phyloP scores from a whole-genome alignment of 2,888 invertebrate genomes.

The Anarsia innoxiella region DNA sequence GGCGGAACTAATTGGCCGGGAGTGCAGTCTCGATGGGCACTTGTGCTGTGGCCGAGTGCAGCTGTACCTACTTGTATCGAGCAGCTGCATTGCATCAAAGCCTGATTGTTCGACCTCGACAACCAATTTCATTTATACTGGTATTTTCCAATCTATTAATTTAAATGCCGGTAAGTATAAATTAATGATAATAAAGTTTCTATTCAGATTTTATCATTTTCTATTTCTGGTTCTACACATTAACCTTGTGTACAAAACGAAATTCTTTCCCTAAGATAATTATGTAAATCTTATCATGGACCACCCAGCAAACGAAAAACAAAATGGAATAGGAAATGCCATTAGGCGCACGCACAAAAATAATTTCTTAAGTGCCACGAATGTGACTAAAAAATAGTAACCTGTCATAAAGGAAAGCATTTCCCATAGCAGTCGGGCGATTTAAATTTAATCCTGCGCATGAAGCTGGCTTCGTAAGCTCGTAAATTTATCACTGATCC shows the following conservation, averaged over 20 bases:
- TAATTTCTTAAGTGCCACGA: constrained; percentile 15
- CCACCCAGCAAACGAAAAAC: too few species aligned
- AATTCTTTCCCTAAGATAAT: too few species aligned
- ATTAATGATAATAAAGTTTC: too few species aligned
- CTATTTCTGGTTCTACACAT: too few species aligned
- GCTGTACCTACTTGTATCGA: constrained; percentile 21
- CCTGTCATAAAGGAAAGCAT: constrained; percentile 20
- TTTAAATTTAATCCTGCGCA: constrained; percentile 15
- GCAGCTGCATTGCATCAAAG: constrained; percentile 54
- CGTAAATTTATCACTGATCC: constrained; percentile 27
- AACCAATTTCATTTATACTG: too few species aligned
- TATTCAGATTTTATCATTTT: too few species aligned
- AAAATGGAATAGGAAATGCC: too few species aligned
- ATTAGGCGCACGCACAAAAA: too few species aligned
- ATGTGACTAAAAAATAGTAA: constrained; percentile 16
- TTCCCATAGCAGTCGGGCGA: constrained; percentile 11
- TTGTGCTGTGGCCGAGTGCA: constrained; percentile 10
- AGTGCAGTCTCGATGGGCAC: constrained; percentile 43
- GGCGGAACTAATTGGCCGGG: constrained; percentile 49
- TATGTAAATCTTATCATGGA: constrained; percentile 12
- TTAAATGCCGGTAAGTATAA: too few species aligned
- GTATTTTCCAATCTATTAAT: too few species aligned
- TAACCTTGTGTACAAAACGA: too few species aligned
- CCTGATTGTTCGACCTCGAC: constrained; percentile 6
- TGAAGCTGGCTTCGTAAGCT: constrained; percentile 14